Percentiles rank a stretch among this genome's conserved stretches.
phyloP scores from a whole-genome alignment of 1,140 invertebrate species.

The Pseudachorutes palmiensis region DNA sequence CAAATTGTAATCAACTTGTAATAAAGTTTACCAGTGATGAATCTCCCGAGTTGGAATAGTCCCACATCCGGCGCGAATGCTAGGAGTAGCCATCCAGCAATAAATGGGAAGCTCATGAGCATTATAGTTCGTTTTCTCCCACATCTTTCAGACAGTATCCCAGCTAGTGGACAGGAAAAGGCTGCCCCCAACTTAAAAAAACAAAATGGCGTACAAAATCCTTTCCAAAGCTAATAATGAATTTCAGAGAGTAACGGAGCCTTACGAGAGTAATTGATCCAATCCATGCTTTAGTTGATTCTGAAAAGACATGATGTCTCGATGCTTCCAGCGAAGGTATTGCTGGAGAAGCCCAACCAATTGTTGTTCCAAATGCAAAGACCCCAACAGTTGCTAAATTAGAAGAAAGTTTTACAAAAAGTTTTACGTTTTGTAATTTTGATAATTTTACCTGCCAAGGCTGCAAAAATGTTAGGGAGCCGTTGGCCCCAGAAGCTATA shows the following conservation, averaged over 20 bases:
- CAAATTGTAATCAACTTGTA: neutral
- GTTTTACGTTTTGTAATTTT: neutral
- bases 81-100: constrained; percentile 61
- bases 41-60: no score
- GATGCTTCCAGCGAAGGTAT: neutral
- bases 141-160: constrained; percentile 39
- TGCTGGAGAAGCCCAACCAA: constrained; percentile 12
- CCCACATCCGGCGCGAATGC: constrained; percentile 52
- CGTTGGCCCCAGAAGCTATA: neutral
- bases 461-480: neutral
- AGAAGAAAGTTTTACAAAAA: neutral
- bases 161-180: constrained; percentile 46
- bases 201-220: neutral
- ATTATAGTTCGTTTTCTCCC: constrained; percentile 66
- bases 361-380: constrained; percentile 2
- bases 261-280: constrained; percentile 2
- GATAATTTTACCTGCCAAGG: constrained; percentile 3
- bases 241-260: neutral
- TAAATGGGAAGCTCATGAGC: constrained; percentile 55
- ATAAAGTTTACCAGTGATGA: constrained; percentile 50
- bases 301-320: neutral
- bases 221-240: neutral
- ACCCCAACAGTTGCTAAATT: constrained; percentile 7
- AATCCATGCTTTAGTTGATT: neutral
- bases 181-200: constrained; percentile 57